A percentile compares a stretch with the other conserved stretches of the same genome.
phyloP scores from a whole-genome alignment of 2,113 vertebrate species.

The Potamarius usumacintae region DNA sequence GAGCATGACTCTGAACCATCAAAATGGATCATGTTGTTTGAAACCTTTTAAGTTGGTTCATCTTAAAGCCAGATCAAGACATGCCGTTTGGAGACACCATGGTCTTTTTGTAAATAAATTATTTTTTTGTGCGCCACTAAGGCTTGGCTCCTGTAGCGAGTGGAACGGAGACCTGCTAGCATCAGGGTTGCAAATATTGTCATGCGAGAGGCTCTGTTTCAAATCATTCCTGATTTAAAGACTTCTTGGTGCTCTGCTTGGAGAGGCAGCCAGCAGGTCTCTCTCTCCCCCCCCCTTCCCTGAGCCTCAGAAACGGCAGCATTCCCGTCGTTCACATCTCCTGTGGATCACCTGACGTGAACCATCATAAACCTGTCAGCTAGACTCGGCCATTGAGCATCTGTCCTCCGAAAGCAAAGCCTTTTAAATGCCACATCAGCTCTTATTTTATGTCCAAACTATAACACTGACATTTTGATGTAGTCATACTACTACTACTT shows the following conservation, averaged over 20 bases:
- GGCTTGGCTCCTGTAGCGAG: not conserved
- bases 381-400: not conserved
- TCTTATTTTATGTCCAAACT: not conserved
- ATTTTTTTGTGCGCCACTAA: not conserved
- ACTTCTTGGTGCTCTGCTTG: not conserved
- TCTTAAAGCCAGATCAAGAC: too few species aligned
- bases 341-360: not conserved
- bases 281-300: too few species aligned
- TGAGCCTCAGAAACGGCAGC: not conserved
- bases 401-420: not conserved
- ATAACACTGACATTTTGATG: not conserved
- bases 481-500: not conserved
- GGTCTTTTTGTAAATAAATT: not conserved
- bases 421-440: not conserved
- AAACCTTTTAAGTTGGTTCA: not conserved
- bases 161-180: not conserved
- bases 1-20: not conserved
- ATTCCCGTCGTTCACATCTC: not conserved
- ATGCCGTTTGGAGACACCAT: not conserved
- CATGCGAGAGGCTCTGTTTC: not conserved
- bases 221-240: slow-evolving; percentile 16
- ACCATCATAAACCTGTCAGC: not conserved
- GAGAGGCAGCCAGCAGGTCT: not conserved
- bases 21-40: not conserved
- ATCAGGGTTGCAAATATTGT: not conserved